Conservation (phyloP, 2,888 invertebrate species). For the Taphrorychus bicolor region DNA sequence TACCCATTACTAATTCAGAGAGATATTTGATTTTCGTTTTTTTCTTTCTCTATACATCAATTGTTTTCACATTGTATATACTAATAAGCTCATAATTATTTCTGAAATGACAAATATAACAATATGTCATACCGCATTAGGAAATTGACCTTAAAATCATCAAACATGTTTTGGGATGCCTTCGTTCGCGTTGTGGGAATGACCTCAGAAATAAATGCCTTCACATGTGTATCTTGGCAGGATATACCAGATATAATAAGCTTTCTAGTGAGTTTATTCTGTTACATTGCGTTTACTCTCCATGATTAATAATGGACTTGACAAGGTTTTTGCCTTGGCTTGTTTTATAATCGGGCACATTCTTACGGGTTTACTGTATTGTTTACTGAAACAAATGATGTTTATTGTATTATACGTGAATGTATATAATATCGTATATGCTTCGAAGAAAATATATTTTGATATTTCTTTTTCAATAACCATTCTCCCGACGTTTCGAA, state of each 20-base stretch:
- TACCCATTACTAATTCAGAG: no score
- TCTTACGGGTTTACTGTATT: no score
- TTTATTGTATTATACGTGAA: no score
- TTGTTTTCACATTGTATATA: no score
- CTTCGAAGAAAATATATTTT: no score
- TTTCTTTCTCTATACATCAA: no score
- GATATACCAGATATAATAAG: constrained; percentile 2
- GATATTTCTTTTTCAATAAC: no score
- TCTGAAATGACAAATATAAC: not conserved
- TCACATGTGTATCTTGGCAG: constrained; percentile 4
- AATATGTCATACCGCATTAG: not conserved
- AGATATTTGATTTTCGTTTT: no score
- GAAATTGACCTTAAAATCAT: not conserved
- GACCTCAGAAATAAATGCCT: constrained; percentile 5
- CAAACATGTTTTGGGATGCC: not conserved
- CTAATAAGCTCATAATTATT: no score
- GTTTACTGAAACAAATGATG: no score
- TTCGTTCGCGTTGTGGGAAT: not conserved
- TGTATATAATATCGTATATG: no score
- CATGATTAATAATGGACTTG: not conserved
- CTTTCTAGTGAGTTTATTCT: not conserved
- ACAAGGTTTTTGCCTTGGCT: not conserved
- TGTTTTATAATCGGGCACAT: not conserved
- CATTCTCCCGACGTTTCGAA: no score
- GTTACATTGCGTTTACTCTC: not conserved